Conservation (phyloP, 2,888 invertebrate genomes). For the Drosophila quinaria region DNA sequence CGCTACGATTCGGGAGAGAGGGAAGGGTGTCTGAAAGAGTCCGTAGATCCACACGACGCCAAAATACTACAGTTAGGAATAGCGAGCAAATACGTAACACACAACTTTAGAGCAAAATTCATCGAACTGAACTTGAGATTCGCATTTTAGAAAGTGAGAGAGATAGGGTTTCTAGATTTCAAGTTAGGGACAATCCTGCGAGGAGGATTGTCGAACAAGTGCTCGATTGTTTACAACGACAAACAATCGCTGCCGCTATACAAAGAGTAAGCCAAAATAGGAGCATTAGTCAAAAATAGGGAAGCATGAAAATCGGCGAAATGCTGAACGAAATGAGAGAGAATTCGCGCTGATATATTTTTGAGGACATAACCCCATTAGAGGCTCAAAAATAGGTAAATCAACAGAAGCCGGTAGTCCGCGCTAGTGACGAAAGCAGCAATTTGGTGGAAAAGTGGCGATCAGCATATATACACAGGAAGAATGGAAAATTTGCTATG, state of each 20-base stretch:
- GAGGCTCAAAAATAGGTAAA: background rate
- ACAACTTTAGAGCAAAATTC: too few relatives aligned
- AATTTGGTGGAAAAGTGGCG: too few relatives aligned
- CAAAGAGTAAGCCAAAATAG: background rate
- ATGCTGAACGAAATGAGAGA: background rate
- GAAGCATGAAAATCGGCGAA: background rate
- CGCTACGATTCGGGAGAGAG: background rate
- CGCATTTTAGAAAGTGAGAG: constrained; percentile 1
- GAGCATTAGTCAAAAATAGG: background rate
- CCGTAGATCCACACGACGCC: background rate
- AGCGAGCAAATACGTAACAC: background rate
- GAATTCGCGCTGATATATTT: background rate
- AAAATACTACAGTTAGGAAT: background rate
- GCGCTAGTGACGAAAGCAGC: too few relatives aligned
- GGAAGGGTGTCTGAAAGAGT: background rate
- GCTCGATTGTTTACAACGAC: background rate
- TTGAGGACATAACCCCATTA: background rate
- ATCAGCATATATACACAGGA: too few relatives aligned
- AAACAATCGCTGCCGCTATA: constrained; percentile 1
- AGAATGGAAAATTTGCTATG: too few relatives aligned
- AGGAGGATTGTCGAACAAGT: constrained; percentile 3
- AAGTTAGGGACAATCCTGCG: background rate
- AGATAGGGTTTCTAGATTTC: background rate
- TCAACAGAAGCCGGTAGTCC: too few relatives aligned
- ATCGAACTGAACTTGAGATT: too few relatives aligned